These are phyloP conservation scores for Tholera decimalis DNA, from an alignment of 2,888 invertebrate species.

Conservation along the genomic window DNA sequence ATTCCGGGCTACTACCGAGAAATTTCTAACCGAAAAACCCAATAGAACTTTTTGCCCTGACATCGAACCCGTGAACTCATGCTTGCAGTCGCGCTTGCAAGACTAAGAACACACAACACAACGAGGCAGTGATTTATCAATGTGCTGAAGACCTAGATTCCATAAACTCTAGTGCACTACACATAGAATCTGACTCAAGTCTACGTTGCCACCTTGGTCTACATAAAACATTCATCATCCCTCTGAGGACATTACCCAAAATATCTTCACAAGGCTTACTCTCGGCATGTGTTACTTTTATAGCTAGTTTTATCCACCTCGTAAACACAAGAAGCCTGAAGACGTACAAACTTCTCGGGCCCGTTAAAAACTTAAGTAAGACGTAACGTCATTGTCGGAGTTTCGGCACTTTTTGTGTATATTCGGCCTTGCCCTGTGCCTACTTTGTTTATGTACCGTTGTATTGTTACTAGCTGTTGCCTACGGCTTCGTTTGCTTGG, in stretches of 20 bases:
- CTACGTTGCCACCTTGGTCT: not conserved
- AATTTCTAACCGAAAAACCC: too few relatives aligned
- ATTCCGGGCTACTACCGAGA: too few relatives aligned
- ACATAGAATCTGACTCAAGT: not conserved
- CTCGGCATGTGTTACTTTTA: slow-evolving; percentile 31
- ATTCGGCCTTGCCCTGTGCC: slow-evolving; percentile 15
- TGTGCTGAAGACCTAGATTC: too few relatives aligned
- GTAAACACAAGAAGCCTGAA: slow-evolving; percentile 37
- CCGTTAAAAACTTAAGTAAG: slow-evolving; percentile 55
- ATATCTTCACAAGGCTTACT: not conserved
- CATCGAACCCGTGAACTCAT: too few relatives aligned
- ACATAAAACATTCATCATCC: slow-evolving; percentile 2
- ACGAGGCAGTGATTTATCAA: too few relatives aligned
- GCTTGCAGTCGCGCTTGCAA: too few relatives aligned
- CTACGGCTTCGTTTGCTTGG: too few relatives aligned
- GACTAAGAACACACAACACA: too few relatives aligned
- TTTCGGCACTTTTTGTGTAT: slow-evolving; percentile 38
- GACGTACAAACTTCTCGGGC: slow-evolving; percentile 35
- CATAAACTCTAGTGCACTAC: too few relatives aligned
- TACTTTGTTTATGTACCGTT: slow-evolving; percentile 18
- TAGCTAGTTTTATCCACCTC: slow-evolving; percentile 40
- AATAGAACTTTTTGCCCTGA: too few relatives aligned
- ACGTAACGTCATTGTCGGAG: slow-evolving; percentile 44
- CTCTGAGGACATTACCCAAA: slow-evolving; percentile 13
- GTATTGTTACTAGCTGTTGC: slow-evolving; percentile 12